These are phyloP conservation scores for Pituophis catenifer DNA, from an alignment of 2,113 vertebrate species.

Conservation along the genomic window DNA sequence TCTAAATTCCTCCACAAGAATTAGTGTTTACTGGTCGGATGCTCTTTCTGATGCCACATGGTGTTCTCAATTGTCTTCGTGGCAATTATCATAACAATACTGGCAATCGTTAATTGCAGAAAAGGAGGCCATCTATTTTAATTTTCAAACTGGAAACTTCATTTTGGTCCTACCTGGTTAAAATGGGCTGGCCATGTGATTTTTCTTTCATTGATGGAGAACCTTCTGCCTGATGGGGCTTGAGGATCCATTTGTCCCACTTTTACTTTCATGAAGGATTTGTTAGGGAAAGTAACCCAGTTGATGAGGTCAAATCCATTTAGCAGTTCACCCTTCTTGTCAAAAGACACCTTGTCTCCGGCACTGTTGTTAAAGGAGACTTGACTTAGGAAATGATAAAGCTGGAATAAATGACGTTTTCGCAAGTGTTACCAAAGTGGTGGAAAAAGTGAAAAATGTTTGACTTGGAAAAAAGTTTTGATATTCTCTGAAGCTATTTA, in stretches of 20 bases:
- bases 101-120: background rate
- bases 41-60: too few relatives aligned
- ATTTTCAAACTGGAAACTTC: background rate
- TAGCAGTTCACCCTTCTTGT: background rate
- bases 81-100: background rate
- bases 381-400: background rate
- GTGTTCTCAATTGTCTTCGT: background rate
- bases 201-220: background rate
- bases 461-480: background rate
- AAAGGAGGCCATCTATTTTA: background rate
- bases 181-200: background rate
- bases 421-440: background rate
- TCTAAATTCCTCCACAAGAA: too few relatives aligned
- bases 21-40: too few relatives aligned
- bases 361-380: conserved; percentile 17
- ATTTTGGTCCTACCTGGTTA: background rate
- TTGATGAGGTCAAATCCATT: conserved; percentile 20
- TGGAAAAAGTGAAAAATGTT: background rate
- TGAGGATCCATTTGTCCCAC: background rate
- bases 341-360: background rate
- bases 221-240: background rate
- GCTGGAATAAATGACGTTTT: background rate
- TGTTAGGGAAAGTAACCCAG: conserved; percentile 5
- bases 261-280: background rate
- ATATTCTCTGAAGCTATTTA: background rate